Conservation (phyloP, 2,888 invertebrate species). For the Campoletis raptor region DNA sequence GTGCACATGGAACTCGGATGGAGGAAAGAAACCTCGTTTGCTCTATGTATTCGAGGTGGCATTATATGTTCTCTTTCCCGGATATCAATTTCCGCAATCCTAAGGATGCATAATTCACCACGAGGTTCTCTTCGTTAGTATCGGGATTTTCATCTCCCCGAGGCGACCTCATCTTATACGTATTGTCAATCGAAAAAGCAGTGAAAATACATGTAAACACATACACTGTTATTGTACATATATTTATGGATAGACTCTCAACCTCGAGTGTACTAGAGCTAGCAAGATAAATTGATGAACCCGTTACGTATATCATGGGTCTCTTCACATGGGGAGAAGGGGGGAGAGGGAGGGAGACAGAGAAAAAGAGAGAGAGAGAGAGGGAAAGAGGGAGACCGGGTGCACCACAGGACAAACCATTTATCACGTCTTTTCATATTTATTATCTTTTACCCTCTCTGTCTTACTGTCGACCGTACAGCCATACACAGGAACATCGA, state of each 20-base stretch:
- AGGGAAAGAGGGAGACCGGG: slow-evolving; percentile 10
- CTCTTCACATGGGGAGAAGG: slow-evolving; percentile 22
- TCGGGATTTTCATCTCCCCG: slow-evolving; percentile 39
- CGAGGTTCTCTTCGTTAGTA: slow-evolving; percentile 29
- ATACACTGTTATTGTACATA: background rate
- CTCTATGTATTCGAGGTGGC: background rate
- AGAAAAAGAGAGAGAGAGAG: slow-evolving; percentile 5
- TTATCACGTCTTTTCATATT: slow-evolving; percentile 76
- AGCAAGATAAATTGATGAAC: slow-evolving; percentile 65
- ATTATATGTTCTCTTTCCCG: slow-evolving; percentile 29
- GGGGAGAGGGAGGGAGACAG: background rate
- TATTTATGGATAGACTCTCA: slow-evolving; percentile 10
- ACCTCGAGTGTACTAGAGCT: slow-evolving; percentile 46
- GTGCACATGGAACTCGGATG: background rate
- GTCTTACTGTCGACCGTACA: slow-evolving; percentile 53
- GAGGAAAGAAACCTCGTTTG: background rate
- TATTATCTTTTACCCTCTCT: slow-evolving; percentile 70
- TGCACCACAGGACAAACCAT: slow-evolving; percentile 68
- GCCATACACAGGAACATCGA: background rate
- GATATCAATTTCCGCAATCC: slow-evolving; percentile 34
- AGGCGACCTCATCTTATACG: slow-evolving; percentile 14
- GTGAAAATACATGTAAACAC: slow-evolving; percentile 22
- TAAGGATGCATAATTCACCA: slow-evolving; percentile 32
- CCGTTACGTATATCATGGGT: slow-evolving; percentile 56
- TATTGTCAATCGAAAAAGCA: slow-evolving; percentile 50